Evolutionary conservation across 2,113 vertebrate genomes (phyloP).

Genomic region (Elaphurus davidianus): DNA sequence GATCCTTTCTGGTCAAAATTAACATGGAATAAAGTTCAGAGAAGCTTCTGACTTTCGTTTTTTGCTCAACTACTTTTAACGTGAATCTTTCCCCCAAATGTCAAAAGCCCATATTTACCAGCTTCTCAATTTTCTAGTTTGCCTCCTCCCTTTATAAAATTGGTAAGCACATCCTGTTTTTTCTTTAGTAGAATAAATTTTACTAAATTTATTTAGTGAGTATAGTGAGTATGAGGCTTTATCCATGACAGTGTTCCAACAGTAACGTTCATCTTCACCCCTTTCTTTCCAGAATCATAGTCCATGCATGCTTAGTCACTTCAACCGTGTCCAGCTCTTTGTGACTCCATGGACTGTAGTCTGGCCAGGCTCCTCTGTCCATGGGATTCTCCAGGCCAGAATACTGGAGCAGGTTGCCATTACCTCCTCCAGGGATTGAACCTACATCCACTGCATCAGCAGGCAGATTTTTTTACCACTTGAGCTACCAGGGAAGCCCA

Average conservation of each 20-base stretch:
- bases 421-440: not conserved
- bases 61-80: not conserved
- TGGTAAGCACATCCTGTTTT: not conserved
- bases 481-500: not conserved
- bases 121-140: not conserved
- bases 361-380: not conserved
- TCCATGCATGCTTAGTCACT: not conserved
- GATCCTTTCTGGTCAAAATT: not conserved
- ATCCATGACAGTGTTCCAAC: not conserved
- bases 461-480: not conserved
- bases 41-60: not conserved
- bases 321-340: not conserved
- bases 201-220: too few relatives aligned
- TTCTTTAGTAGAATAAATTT: not conserved
- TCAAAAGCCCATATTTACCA: not conserved
- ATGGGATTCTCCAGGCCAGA: not conserved
- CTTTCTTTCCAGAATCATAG: not conserved
- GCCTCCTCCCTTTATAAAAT: not conserved
- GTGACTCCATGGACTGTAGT: not conserved
- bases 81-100: not conserved
- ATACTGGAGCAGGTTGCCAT: not conserved
- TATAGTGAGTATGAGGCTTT: not conserved
- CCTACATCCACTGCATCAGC: fast-evolving
- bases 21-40: not conserved
- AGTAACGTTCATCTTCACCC: not conserved